phyloP scores from a whole-genome alignment of 2,797 vertebrate species.

The Cynodonichthys magdalenae region DNA sequence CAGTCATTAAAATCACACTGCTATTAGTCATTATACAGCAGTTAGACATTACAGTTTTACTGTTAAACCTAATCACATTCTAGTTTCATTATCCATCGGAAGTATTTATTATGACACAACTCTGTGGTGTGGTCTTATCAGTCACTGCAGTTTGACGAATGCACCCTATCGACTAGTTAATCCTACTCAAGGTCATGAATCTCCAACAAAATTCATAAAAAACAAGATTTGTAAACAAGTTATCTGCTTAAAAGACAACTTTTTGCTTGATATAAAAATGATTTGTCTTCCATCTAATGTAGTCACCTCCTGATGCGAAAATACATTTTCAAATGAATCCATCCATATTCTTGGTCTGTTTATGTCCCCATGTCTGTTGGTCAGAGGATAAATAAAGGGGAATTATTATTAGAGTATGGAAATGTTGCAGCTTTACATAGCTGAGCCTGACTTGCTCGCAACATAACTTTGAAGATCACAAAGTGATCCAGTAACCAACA shows the following conservation, averaged over 20 bases:
- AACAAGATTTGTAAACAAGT: conserved; percentile 60
- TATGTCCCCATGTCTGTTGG: conserved; percentile 56
- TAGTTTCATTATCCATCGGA: conserved; percentile 60
- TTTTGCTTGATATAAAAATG: conserved; percentile 59
- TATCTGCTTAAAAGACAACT: conserved; percentile 44
- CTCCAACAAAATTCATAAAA: conserved; percentile 62
- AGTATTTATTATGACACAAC: conserved; percentile 61
- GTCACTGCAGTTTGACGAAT: conserved; percentile 49
- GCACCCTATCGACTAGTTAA: conserved; percentile 66
- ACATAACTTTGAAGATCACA: conserved; percentile 5
- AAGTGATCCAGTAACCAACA: conserved; percentile 41
- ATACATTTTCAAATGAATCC: conserved; percentile 51
- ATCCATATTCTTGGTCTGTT: conserved; percentile 66
- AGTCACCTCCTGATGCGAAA: conserved; percentile 70
- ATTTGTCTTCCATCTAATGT: conserved; percentile 73
- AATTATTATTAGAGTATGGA: conserved; percentile 75
- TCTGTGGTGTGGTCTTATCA: conserved; percentile 60
- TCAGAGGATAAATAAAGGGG: conserved; percentile 69
- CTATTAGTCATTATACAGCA: conserved; percentile 63
- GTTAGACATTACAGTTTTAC: conserved; percentile 56
- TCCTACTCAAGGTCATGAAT: conserved; percentile 67
- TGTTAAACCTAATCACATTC: conserved; percentile 60
- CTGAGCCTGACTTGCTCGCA: conserved; percentile 19
- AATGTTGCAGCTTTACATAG: conserved; percentile 65
- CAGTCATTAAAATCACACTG: conserved; percentile 61